Evolutionary conservation across 2,113 vertebrate species (phyloP).

Genomic region (Calidris pygmaea): DNA sequence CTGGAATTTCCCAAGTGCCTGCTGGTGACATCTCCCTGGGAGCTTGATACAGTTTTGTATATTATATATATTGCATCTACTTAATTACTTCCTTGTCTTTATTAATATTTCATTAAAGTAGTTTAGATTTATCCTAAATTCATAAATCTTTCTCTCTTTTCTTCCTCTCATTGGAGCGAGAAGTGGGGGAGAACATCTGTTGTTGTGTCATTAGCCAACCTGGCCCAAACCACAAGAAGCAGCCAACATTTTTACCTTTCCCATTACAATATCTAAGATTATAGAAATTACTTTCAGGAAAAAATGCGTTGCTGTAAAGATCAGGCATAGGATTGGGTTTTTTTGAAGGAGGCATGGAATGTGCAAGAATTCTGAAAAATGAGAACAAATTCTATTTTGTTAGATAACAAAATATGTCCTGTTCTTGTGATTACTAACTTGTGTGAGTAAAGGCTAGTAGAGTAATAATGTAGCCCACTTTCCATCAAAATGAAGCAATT

Average conservation of each 20-base stretch:
- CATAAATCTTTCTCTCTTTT: too few relatives aligned
- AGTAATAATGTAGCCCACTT: background rate
- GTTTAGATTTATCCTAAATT: too few relatives aligned
- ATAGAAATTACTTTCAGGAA: background rate
- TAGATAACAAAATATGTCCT: background rate
- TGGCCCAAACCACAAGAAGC: too few relatives aligned
- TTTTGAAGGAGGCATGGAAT: background rate
- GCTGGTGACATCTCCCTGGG: too few relatives aligned
- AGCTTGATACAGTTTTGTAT: too few relatives aligned
- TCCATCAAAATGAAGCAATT: background rate
- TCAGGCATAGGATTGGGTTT: background rate
- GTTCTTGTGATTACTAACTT: background rate
- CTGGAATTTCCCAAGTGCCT: too few relatives aligned
- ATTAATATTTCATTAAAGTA: too few relatives aligned
- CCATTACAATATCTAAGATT: background rate
- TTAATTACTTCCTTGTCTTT: too few relatives aligned
- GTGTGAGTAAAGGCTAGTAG: background rate
- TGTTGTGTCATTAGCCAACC: too few relatives aligned
- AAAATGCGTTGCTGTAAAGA: background rate
- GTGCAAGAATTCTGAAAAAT: background rate
- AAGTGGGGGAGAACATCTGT: too few relatives aligned
- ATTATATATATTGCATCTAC: too few relatives aligned
- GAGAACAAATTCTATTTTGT: background rate
- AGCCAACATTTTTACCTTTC: background rate
- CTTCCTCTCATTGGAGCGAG: too few relatives aligned